phyloP scores from a whole-genome alignment of 1,140 invertebrate species.

The Zaprionus ornatus region DNA sequence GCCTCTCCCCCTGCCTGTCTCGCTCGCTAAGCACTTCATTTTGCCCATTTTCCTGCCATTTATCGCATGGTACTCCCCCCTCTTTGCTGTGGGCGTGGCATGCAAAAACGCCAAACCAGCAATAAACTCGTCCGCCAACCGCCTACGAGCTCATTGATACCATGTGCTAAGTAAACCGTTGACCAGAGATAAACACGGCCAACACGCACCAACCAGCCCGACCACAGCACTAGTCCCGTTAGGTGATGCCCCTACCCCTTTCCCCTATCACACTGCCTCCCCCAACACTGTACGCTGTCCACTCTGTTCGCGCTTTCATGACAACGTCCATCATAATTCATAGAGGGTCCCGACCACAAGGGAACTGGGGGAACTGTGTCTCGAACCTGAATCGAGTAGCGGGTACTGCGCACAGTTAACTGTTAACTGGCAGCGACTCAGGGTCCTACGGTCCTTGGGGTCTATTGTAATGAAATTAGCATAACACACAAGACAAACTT shows the following conservation, averaged over 20 bases:
- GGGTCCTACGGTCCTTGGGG: background rate
- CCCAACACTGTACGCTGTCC: constrained; percentile 1
- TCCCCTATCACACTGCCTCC: background rate
- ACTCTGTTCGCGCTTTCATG: constrained; percentile 57
- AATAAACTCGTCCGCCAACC: constrained; percentile 47
- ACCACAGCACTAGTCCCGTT: constrained; percentile 19
- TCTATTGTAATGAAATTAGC: constrained; percentile 74
- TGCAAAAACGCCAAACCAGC: constrained; percentile 72
- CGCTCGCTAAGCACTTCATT: constrained; percentile 70
- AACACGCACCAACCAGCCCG: constrained; percentile 48
- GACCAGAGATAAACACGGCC: constrained; percentile 74
- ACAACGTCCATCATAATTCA: constrained; percentile 79
- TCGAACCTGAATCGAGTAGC: constrained; percentile 2
- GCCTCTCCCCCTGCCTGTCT: background rate
- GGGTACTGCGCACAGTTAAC: background rate
- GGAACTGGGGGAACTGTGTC: background rate
- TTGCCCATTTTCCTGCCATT: constrained; percentile 43
- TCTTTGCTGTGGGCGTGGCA: constrained; percentile 55
- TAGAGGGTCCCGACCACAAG: constrained; percentile 23
- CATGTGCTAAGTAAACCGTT: constrained; percentile 57
- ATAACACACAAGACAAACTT: constrained; percentile 56
- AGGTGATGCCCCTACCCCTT: background rate
- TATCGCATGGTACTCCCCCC: constrained; percentile 10
- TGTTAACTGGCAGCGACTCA: background rate
- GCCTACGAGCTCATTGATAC: constrained; percentile 48